Evolutionary conservation across 2,888 invertebrate species (phyloP).

Genomic region (Oxyscelio sp.): DNA sequence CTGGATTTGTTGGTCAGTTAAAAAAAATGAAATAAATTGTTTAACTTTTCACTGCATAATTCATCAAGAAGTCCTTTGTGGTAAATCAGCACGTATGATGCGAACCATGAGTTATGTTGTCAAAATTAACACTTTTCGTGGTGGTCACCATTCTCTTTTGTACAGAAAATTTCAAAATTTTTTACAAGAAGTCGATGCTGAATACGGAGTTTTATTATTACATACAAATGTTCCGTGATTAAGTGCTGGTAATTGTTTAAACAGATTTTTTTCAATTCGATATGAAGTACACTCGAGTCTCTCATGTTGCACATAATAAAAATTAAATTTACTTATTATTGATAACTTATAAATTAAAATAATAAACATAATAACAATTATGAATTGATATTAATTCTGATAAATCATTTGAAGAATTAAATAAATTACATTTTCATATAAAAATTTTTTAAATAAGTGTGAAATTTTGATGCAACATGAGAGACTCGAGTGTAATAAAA

Average conservation of each 20-base stretch:
- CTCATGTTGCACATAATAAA: too few relatives aligned
- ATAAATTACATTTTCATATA: too few relatives aligned
- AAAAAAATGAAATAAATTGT: conserved; percentile 21
- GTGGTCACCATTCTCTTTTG: conserved; percentile 10
- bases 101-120: neutral
- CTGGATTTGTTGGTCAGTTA: conserved; percentile 4
- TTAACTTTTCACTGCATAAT: conserved; percentile 1
- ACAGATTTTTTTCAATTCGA: too few relatives aligned
- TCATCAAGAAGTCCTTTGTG: conserved; percentile 13
- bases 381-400: too few relatives aligned
- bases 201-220: conserved; percentile 27
- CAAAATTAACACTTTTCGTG: conserved; percentile 13
- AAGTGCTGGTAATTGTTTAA: conserved; percentile 40
- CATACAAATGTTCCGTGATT: conserved; percentile 36
- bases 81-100: neutral
- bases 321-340: too few relatives aligned
- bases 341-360: too few relatives aligned
- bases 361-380: too few relatives aligned
- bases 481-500: too few relatives aligned
- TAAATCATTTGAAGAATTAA: too few relatives aligned
- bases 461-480: too few relatives aligned
- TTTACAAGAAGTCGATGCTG: conserved; percentile 34
- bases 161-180: conserved; percentile 25
- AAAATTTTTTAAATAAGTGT: too few relatives aligned
- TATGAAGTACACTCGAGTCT: too few relatives aligned